These are phyloP conservation scores for Drosophila pseudoobscura DNA, from an alignment of 1,140 invertebrate genomes.

Conservation along the genomic window DNA sequence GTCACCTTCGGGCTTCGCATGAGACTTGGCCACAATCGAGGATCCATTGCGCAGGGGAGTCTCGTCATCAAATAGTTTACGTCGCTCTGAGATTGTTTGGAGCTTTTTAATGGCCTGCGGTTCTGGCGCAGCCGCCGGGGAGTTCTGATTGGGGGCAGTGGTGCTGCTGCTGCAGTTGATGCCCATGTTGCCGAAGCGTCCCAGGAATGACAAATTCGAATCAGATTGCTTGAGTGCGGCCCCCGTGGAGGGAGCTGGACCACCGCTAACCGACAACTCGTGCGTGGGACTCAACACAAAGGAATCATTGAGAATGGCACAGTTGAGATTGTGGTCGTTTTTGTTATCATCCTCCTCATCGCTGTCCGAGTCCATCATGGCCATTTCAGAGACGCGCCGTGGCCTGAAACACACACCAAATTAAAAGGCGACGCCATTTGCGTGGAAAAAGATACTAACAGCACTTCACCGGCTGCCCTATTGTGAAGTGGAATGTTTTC, in stretches of 20 bases:
- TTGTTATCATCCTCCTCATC: constrained; percentile 70
- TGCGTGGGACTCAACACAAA: constrained; percentile 73
- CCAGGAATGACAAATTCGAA: constrained; percentile 66
- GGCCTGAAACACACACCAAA: constrained; percentile 51
- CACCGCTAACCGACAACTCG: constrained; percentile 33
- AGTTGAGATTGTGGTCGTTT: constrained; percentile 72
- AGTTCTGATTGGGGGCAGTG: constrained; percentile 16
- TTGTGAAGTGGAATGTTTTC: too few relatives aligned
- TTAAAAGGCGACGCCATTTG: too few relatives aligned
- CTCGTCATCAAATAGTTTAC: constrained; percentile 42
- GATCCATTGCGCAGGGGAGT: constrained; percentile 50
- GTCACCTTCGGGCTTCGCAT: constrained; percentile 46
- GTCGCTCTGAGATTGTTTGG: constrained; percentile 47
- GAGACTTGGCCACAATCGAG: constrained; percentile 15
- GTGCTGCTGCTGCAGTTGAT: constrained; percentile 51
- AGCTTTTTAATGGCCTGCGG: constrained; percentile 23
- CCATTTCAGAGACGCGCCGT: constrained; percentile 63
- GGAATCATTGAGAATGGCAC: constrained; percentile 80
- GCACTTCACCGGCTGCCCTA: too few relatives aligned
- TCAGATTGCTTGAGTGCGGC: constrained; percentile 28
- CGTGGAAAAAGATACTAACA: too few relatives aligned
- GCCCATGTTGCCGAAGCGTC: constrained; percentile 68
- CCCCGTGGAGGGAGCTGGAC: constrained; percentile 1
- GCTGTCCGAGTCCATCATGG: constrained; percentile 70
- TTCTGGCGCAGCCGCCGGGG: constrained; percentile 14